Percentiles rank a stretch among this genome's conserved stretches.
phyloP scores from a whole-genome alignment of 2,888 invertebrate species.

The Erebia ligea region DNA sequence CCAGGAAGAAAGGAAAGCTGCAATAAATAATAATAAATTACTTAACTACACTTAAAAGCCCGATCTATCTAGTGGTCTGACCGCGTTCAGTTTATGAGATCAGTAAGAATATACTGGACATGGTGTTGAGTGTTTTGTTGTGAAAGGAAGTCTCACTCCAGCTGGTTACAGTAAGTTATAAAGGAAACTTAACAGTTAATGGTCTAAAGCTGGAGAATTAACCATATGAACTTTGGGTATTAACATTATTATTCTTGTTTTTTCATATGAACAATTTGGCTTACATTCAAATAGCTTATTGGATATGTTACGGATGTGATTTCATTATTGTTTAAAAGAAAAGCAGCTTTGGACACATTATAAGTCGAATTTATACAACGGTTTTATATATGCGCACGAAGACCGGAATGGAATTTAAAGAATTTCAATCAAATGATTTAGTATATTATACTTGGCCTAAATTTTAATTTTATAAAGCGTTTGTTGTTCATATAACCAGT shows the following conservation, averaged over 20 bases:
- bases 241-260: no score
- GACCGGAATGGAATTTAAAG: not conserved
- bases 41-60: slow-evolving; percentile 8
- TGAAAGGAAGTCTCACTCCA: not conserved
- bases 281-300: no score
- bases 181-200: no score
- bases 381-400: not conserved
- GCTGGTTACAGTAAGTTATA: not conserved
- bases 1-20: slow-evolving; percentile 19
- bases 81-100: slow-evolving; percentile 3
- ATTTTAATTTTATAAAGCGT: slow-evolving; percentile 2
- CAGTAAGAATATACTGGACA: not conserved
- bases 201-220: no score
- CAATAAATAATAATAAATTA: slow-evolving; percentile 21
- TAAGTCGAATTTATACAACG: not conserved
- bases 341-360: no score
- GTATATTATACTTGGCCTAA: not conserved
- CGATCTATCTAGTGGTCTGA: slow-evolving; percentile 1
- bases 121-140: not conserved
- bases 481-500: not conserved
- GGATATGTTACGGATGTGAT: no score
- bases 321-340: no score
- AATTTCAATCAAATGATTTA: not conserved
- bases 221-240: no score
- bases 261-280: no score